Conservation (phyloP, 2,797 vertebrate genomes). For the Rhinella marina region DNA sequence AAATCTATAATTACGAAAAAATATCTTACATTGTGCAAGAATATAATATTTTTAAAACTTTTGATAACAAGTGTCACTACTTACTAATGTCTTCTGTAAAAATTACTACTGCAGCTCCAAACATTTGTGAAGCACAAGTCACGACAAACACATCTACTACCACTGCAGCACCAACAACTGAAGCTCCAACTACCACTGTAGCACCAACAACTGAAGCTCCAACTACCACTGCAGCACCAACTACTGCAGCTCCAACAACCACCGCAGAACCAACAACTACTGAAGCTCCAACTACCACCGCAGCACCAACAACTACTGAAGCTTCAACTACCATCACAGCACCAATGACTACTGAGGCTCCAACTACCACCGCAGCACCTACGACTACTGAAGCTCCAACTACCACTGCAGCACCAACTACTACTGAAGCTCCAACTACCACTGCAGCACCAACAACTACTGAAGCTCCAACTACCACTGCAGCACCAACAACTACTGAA, state of each 20-base stretch:
- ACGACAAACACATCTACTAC: too few relatives aligned
- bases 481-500: background rate
- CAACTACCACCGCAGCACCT: too few relatives aligned
- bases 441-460: background rate
- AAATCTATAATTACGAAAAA: too few relatives aligned
- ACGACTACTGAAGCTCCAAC: too few relatives aligned
- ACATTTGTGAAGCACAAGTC: too few relatives aligned
- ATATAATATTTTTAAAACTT: background rate
- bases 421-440: background rate
- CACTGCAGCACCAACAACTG: too few relatives aligned
- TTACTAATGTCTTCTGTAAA: too few relatives aligned
- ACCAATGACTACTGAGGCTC: background rate
- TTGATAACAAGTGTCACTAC: background rate
- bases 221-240: background rate
- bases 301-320: background rate
- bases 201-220: too few relatives aligned
- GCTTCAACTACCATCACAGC: background rate
- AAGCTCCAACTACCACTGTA: too few relatives aligned
- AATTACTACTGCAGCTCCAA: too few relatives aligned
- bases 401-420: too few relatives aligned
- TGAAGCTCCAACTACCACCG: background rate
- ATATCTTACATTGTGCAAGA: too few relatives aligned
- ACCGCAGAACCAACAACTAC: background rate
- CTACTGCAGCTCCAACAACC: background rate
- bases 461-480: background rate